phyloP scores from a whole-genome alignment of 2,113 vertebrate species.

The Amia ocellicauda region DNA sequence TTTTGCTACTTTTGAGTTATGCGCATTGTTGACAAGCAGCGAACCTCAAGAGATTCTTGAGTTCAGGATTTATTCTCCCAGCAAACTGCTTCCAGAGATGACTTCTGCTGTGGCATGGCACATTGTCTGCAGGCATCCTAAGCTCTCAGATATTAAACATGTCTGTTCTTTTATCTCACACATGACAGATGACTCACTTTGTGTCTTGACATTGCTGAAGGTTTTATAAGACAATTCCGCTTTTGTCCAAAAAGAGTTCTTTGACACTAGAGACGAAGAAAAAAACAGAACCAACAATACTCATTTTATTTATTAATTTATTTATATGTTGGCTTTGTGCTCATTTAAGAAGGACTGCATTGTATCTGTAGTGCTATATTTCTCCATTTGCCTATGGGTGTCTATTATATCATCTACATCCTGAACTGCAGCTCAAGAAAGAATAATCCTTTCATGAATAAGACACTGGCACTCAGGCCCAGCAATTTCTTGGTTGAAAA shows the following conservation, averaged over 20 bases:
- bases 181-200: not conserved
- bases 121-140: not conserved
- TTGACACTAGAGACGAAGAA: not conserved
- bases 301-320: not conserved
- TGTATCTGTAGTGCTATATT: not conserved
- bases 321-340: not conserved
- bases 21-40: not conserved
- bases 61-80: not conserved
- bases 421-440: not conserved
- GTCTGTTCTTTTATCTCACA: not conserved
- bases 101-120: not conserved
- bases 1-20: too few relatives aligned
- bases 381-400: not conserved
- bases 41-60: not conserved
- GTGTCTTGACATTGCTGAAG: not conserved
- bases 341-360: not conserved
- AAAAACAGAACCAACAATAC: not conserved
- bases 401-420: not conserved
- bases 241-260: slow-evolving; percentile 1
- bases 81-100: too few relatives aligned
- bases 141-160: not conserved
- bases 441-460: not conserved
- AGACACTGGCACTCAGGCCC: not conserved
- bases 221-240: not conserved
- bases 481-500: not conserved